Evolutionary conservation across 2,797 vertebrate species (phyloP), one percentile per base, ranked within the genome.

Genomic region (Eulemur albifrons): DNA sequence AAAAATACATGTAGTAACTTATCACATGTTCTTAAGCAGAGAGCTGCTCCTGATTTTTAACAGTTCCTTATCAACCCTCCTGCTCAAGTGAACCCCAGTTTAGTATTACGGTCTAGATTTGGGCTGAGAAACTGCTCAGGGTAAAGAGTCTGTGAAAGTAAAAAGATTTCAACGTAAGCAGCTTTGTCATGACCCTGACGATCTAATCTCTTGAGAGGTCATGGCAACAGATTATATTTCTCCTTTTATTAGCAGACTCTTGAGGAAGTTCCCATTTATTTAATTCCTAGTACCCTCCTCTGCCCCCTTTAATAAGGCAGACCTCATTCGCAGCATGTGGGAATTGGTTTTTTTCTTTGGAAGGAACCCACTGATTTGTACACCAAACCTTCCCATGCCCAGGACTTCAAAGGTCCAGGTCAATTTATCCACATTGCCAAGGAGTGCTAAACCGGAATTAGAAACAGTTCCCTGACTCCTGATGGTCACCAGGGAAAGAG

Each of bases 131-230:
- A 77, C 30, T 43, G 61, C 32, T 45, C 23, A n/a, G 76, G 72
- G 43, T 15, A 8, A 25, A 67, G 32, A 73, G 54, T 79, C n/a
- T 54, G 5, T 25, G 32, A n/a, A 45, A 21, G 32, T 30, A 63
- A 48, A 45, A 72, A 52, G 77, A n/a, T 45, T 67, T 83, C 82
- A 72, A 67, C 30, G 21, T 97, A 96, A 97, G 96, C 90, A 88
- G 97, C 95, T 97, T 92, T 93, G 94, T 88, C 61, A 4, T 83
- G 84, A 95, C 93, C 93, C 96, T 23, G 43, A 75, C 54, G 45
- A 75, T 73, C 86, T 97, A 94, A 97, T 97, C 95, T 96, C 94
- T 77, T 48, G 52, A 88, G 70, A 93, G 63, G 67, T 70, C 86
- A 77, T 82, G 75, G 32, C 61, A 67, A 72, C 75, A 94, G 94